These are phyloP conservation scores for Ophonus ardosiacus DNA, from an alignment of 2,888 invertebrate species.

Conservation along the genomic window DNA sequence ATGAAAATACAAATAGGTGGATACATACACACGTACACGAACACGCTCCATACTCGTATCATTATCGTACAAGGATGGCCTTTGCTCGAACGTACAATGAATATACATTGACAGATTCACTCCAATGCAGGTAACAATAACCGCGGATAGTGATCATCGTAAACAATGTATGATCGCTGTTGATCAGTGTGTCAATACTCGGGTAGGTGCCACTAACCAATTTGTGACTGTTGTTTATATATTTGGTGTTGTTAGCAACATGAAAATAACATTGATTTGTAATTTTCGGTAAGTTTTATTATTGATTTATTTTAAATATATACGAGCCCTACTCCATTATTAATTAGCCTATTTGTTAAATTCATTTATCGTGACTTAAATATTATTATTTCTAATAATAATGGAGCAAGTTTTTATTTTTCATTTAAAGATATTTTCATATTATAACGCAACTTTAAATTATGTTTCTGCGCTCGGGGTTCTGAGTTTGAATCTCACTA, in stretches of 20 bases:
- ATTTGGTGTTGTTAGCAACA: neutral
- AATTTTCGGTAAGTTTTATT: conserved; percentile 16
- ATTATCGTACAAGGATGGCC: conserved; percentile 51
- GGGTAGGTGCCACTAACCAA: neutral
- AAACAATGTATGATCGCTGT: conserved; percentile 12
- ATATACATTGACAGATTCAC: conserved; percentile 52
- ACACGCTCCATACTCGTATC: conserved; percentile 32
- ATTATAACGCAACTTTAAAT: no score
- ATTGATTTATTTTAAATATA: neutral
- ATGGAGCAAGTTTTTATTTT: no score
- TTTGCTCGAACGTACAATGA: conserved; percentile 51
- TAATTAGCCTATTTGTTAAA: neutral
- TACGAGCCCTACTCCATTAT: neutral
- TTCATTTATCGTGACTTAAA: no score
- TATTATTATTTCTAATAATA: no score
- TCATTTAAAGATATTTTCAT: no score
- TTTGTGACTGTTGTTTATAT: neutral
- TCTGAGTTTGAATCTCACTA: no score
- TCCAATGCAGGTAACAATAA: conserved; percentile 35
- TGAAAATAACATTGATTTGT: conserved; percentile 22
- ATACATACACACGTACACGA: conserved; percentile 5
- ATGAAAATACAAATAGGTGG: conserved; percentile 34
- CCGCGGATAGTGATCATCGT: conserved; percentile 6
- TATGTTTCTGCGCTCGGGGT: no score
- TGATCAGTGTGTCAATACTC: conserved; percentile 2